A percentile compares a stretch with the other conserved stretches of the same genome.
Evolutionary conservation across 2,888 invertebrate genomes (phyloP).

Genomic region (Digitonthophagus gazella): DNA sequence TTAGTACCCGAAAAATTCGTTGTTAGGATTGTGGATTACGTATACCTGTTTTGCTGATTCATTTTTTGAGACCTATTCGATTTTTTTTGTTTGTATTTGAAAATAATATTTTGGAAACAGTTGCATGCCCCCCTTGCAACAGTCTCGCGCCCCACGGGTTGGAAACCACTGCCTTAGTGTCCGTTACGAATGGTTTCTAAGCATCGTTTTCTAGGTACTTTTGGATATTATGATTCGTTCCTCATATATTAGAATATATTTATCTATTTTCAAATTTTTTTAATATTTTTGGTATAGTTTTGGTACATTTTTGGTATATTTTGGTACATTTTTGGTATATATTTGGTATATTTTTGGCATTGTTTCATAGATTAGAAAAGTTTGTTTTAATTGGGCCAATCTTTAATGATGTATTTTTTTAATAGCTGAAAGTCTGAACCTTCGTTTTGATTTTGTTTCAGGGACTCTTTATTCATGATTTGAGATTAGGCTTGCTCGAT

Average conservation of each 20-base stretch:
- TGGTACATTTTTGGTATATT: too few relatives aligned
- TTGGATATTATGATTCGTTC: background rate
- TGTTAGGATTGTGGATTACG: too few relatives aligned
- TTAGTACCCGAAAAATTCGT: too few relatives aligned
- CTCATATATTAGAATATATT: background rate
- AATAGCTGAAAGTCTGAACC: background rate
- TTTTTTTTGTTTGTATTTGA: too few relatives aligned
- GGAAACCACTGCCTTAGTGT: too few relatives aligned
- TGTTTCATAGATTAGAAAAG: background rate
- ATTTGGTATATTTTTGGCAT: background rate
- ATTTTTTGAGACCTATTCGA: too few relatives aligned
- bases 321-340: too few relatives aligned
- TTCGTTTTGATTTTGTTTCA: background rate
- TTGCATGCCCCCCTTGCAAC: too few relatives aligned
- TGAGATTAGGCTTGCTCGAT: background rate
- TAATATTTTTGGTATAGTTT: too few relatives aligned
- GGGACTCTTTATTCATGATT: background rate
- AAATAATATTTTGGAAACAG: too few relatives aligned
- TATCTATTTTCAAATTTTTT: background rate
- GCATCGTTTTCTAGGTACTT: background rate
- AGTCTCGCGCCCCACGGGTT: too few relatives aligned
- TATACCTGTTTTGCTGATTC: too few relatives aligned
- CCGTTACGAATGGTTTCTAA: background rate
- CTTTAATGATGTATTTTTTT: background rate
- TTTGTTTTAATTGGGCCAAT: constrained; percentile 2